A percentile compares a stretch with the other conserved stretches of the same genome.
phyloP scores from a whole-genome alignment of 1,140 invertebrate species.

The Platyura marginata region DNA sequence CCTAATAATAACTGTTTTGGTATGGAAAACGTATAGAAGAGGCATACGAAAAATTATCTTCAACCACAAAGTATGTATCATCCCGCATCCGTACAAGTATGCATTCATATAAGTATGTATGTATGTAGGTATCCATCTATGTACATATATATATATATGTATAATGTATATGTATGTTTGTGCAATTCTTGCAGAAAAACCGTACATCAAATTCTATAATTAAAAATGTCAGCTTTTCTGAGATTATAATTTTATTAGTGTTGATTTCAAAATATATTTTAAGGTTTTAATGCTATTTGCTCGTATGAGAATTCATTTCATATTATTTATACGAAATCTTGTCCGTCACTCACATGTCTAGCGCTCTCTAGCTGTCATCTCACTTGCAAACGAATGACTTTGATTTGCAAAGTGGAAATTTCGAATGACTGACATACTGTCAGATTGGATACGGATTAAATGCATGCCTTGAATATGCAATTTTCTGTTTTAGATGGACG shows the following conservation, averaged over 20 bases:
- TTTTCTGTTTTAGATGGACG: background rate
- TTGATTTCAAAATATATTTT: background rate
- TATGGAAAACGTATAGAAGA: too few species aligned
- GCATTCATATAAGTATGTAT: too few species aligned
- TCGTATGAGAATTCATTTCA: background rate
- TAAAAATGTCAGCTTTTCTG: background rate
- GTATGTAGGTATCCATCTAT: too few species aligned
- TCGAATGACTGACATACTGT: constrained; percentile 1
- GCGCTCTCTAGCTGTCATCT: background rate
- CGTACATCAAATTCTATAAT: too few species aligned
- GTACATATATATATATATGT: too few species aligned
- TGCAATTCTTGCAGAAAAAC: too few species aligned
- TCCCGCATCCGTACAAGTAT: too few species aligned
- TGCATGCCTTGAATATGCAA: background rate
- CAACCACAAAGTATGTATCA: too few species aligned
- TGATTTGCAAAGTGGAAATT: constrained; percentile 3
- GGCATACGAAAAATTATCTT: too few species aligned
- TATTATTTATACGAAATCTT: background rate
- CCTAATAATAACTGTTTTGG: too few species aligned
- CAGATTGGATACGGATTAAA: background rate
- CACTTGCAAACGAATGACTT: background rate
- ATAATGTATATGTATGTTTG: too few species aligned
- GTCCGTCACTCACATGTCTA: background rate
- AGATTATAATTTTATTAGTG: background rate
- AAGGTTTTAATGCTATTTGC: too few species aligned